A percentile compares a stretch with the other conserved stretches of the same genome.
Conservation (phyloP, 2,113 vertebrate species). For the Globicephala melas region DNA sequence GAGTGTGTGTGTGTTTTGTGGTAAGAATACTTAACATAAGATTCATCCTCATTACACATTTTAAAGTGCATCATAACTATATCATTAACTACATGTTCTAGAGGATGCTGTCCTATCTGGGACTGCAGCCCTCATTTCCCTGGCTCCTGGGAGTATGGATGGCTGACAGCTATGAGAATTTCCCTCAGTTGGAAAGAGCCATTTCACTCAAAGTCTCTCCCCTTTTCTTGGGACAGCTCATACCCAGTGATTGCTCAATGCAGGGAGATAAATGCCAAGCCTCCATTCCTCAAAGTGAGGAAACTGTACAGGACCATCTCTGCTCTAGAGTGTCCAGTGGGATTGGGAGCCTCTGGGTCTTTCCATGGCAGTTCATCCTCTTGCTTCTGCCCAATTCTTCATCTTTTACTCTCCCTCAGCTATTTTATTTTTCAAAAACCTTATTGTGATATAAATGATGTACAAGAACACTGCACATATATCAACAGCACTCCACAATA, state of each 20-base stretch:
- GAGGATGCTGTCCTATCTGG: neutral
- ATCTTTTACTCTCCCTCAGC: neutral
- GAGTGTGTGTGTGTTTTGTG: neutral
- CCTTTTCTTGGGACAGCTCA: neutral
- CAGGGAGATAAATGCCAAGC: neutral
- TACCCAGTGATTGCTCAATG: neutral
- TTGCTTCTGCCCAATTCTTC: neutral
- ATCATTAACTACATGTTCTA: neutral
- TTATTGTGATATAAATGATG: neutral
- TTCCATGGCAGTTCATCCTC: neutral
- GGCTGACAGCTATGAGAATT: neutral
- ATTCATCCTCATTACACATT: neutral
- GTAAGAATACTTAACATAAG: neutral
- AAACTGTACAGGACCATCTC: rapidly evolving
- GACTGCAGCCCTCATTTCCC: neutral
- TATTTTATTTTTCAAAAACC: neutral
- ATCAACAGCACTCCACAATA: neutral
- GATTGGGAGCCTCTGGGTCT: neutral
- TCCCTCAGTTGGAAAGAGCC: neutral
- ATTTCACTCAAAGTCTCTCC: neutral
- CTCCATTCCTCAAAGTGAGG: neutral
- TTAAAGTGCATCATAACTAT: neutral
- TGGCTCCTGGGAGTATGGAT: neutral
- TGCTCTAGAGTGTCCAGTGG: neutral
- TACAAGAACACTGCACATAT: neutral